Base-by-base conservation (phyloP, 2,113 vertebrate genomes). In the Oreochromis spilurus region DNA sequence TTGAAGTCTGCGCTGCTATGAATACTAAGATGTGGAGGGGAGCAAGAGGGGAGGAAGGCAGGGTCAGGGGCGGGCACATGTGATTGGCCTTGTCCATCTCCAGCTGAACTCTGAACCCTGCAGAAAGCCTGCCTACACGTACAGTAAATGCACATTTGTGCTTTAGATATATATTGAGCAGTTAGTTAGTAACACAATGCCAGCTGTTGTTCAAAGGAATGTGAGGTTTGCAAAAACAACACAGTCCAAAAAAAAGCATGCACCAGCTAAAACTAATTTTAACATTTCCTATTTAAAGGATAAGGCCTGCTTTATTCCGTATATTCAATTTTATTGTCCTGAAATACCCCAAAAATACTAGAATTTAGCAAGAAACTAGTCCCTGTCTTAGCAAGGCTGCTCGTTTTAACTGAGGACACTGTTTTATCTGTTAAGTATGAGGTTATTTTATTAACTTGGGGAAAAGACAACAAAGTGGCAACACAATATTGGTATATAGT, bases 41-140 rank as follows among this genome's bases (percentile, higher is more conserved):
- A 67, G 89, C 60, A 29, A 24, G 88, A 21, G 57, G 52, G 79
- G 89, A 78, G 88, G 9, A 62, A 58, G 92, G 92, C 57, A 86
- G 87, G 94, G 91, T 90, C 81, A 88, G 85, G 50, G 82, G 84
- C 72, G 83, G 77, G 87, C 78, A 83, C 88, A 91, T 89, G 93
- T 95, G 93, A 94, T 94, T 90, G 92, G 89, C 87, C 81, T 83
- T 87, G 86, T 93, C 87, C 89, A 89, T 93, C 72, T 91, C 91
- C 90, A 85, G 86, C 83, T 93, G 94, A 96, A 89, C 96, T 93
- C 84, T 95, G 95, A 96, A 93, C 95, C 90, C 90, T 17, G 55
- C 82, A 17, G 58, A 89, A 90, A 81, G 91, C 81, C 93, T 84
- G 85, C 95, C 95, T 87, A 96, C 95, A 93, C n/a, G 67, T 84